A percentile compares a stretch with the other conserved stretches of the same genome.
These are phyloP conservation scores for Bombus balteatus DNA, from an alignment of 1,140 invertebrate genomes.

Conservation along the genomic window DNA sequence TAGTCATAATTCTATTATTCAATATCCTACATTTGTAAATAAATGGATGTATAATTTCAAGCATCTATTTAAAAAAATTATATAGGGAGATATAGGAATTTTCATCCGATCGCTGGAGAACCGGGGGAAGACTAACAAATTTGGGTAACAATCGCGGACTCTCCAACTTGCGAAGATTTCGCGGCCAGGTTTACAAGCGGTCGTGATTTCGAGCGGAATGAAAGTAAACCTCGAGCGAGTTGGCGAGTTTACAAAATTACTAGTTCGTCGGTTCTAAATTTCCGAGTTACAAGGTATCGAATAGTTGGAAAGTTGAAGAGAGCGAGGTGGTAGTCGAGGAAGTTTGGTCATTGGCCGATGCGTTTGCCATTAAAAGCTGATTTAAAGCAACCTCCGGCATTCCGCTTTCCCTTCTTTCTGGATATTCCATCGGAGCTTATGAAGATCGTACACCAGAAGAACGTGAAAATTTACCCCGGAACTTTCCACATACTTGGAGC, in stretches of 20 bases:
- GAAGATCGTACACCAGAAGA: neutral
- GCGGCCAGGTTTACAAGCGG: neutral
- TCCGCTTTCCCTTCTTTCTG: neutral
- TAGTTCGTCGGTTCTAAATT: neutral
- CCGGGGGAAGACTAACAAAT: too few relatives aligned
- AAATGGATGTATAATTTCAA: too few relatives aligned
- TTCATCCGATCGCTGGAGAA: neutral
- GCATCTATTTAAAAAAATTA: too few relatives aligned
- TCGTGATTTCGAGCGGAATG: neutral
- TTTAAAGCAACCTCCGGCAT: neutral
- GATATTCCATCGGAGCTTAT: neutral
- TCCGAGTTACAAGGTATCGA: neutral
- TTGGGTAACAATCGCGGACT: neutral
- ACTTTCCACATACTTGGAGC: neutral
- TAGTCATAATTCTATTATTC: too few relatives aligned
- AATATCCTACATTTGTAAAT: too few relatives aligned
- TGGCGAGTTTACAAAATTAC: neutral
- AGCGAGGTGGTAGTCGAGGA: neutral
- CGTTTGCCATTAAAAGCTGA: neutral
- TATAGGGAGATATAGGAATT: neutral
- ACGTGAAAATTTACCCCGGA: neutral
- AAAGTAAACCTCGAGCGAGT: neutral
- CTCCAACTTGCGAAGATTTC: neutral
- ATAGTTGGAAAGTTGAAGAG: neutral
- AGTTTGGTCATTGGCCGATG: neutral